Evolutionary conservation across 2,797 vertebrate species (phyloP), one percentile per base, ranked within the genome.

Genomic region (Cirrhinus molitorella): DNA sequence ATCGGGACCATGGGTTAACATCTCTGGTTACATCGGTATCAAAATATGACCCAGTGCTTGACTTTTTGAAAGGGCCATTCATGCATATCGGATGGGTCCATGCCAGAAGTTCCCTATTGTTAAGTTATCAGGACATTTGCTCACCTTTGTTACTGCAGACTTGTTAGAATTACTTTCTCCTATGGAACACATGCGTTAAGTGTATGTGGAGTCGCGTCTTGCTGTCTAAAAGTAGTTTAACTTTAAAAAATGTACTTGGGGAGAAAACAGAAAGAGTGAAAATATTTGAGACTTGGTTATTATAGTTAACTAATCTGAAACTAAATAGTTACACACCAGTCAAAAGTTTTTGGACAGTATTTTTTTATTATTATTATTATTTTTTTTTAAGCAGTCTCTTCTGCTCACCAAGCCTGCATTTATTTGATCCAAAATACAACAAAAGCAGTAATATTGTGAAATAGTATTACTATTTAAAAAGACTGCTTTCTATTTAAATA

Each of bases 11-110:
- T 53, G 43, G 43, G 43, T 17, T 31, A 34, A 21, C 80, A 71
- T 90, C 86, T 89, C 85, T 65, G 66, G 78, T 88, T 87, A 88
- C 88, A 25, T 81, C 55, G 74, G 67, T 49, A 59, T 72, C 45
- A 81, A 71, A 83, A 86, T 85, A 65, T 83, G 76, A 73, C 81
- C 59, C 61, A 57, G 34, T 80, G 67, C 12, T 61, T 79, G 75
- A 40, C 77, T 78, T 51, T 74, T 28, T 84, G 65, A 28, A 65
- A 75, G 53, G 23, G 65, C 65, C 72, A 74, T 79, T 79, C 77
- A 76, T 86, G 76, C 75, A 83, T 83, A 87, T 73, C 53, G 81
- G 37, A 87, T 83, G 68, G 13, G 66, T 79, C 57, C 74, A 80
- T 79, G 74, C 59, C 67, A 80, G 47, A 37, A 79, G 73, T 68